Base-by-base conservation (phyloP, 1,140 invertebrate species). In the Euura saliciscinereae region DNA sequence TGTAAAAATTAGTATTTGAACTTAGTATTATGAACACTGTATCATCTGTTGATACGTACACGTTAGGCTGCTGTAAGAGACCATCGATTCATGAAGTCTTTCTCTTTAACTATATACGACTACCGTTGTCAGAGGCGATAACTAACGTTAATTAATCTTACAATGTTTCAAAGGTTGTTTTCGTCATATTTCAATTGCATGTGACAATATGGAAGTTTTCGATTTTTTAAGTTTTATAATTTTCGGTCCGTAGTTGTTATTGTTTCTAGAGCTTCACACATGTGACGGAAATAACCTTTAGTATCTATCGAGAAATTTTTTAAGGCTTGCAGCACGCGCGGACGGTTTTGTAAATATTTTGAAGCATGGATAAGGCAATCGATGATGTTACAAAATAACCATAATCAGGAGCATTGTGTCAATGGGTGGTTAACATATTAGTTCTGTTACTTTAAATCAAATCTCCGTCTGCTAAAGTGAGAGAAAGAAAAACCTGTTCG, bases 1-100 rank as follows among this genome's bases (percentile, higher is more conserved):
- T 79, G 69, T 79, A 83, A 84, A 46, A 78, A 76, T 75, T 82
- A 81, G 80, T 80, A 84, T 84, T 84, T 79, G 76, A 80, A 79
- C 80, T 81, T 83, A 70, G 76, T 73, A 73, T 73, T 76, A 45
- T 10, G 10, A 45, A 5, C 4, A 67, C 28, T 28, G 43, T 67
- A 67, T 67, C 8, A 67, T 67, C 42, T 42, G 13, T 67, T 42
- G 11, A 13, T 67, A 11, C 10, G 8, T 10, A 3, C 8, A 67
- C 42, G 8, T 10, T 28, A 10, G 43, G 43, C 66, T 67, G 43
- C 43, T 44, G 66, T 28, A 28, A 59, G 51, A n/a, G 51, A 59
- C 51, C 51, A 59, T 59, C 10, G 10, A 59, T 59, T 3, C 6
- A 59, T 59, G 13, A n/a, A 11, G 3, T 59, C 0, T 59, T 59